Base-by-base conservation (phyloP, 53 echinoderm and acorn worm species). In the Astropecten irregularis region DNA sequence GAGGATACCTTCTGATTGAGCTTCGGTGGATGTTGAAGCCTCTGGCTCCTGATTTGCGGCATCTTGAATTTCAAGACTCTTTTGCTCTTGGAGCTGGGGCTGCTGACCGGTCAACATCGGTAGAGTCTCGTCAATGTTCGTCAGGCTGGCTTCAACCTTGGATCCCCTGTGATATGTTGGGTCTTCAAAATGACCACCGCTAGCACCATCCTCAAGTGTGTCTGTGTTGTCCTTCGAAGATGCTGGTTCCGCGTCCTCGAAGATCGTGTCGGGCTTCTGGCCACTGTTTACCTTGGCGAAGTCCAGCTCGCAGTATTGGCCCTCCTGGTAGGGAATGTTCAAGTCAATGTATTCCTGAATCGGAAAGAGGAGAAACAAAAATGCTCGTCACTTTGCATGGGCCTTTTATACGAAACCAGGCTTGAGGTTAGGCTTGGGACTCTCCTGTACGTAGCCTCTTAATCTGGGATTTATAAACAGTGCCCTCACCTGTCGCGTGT, bases 331-430 rank as follows among this genome's bases (percentile, higher is more conserved):
- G 10, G 91, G 91, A 8, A 81, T 30, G 28, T 94, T 94, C 63
- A 94, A 64, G 42, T 94, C 91, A 35, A 94, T 86, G 74, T 94
- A 94, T 44, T 94, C 94, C 94, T 94, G 79, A 14, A 19, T 10
- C 21, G 7, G 44, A 67, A 30, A n/a, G n/a, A n/a, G n/a, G 57
- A 67, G 9, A 23, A 69, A 18, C 33, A 71, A 9, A 58, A 27
- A 19, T 53, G 20, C n/a, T n/a, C n/a, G n/a, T n/a, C n/a, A n/a
- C n/a, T n/a, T n/a, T n/a, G n/a, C n/a, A n/a, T n/a, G n/a, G n/a
- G n/a, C n/a, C n/a, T n/a, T n/a, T n/a, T n/a, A n/a, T n/a, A n/a
- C n/a, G n/a, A n/a, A n/a, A n/a, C n/a, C n/a, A n/a, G n/a, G n/a
- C n/a, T n/a, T n/a, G n/a, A n/a, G n/a, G n/a, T n/a, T n/a, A n/a